Percentiles rank a stretch among this genome's conserved stretches.
Evolutionary conservation across 2,888 invertebrate genomes (phyloP).

Genomic region (Drosophila affinis): DNA sequence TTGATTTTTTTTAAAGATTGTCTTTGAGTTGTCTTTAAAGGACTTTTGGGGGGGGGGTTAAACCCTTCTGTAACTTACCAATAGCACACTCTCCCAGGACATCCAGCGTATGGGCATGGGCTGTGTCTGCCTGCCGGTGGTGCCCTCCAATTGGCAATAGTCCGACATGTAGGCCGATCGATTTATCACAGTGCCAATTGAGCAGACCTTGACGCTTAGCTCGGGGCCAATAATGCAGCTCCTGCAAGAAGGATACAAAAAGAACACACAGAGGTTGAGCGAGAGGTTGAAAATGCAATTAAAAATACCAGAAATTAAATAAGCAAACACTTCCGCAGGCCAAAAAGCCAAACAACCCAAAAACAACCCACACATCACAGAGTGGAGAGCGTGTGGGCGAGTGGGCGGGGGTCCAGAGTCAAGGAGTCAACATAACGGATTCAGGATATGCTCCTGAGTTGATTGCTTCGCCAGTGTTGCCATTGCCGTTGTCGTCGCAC

Average conservation of each 20-base stretch:
- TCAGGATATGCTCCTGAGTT: conserved; percentile 63
- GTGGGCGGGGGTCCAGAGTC: neutral
- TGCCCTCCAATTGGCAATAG: conserved; percentile 91
- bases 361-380: conserved; percentile 18
- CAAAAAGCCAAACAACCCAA: conserved; percentile 46
- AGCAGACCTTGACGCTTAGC: conserved; percentile 89
- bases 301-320: conserved; percentile 76
- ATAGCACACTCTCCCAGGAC: conserved; percentile 92
- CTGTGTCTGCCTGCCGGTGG: conserved; percentile 85
- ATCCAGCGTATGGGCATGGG: conserved; percentile 93
- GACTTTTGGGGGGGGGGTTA: neutral
- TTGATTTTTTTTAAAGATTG: neutral
- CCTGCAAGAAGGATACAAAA: conserved; percentile 84
- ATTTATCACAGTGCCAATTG: conserved; percentile 88
- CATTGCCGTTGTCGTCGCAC: conserved; percentile 48
- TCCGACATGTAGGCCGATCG: conserved; percentile 89
- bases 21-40: neutral
- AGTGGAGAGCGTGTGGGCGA: neutral
- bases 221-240: conserved; percentile 92
- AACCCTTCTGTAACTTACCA: conserved; percentile 85
- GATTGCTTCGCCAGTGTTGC: conserved; percentile 60
- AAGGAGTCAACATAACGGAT: conserved; percentile 14
- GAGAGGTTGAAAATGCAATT: conserved; percentile 67
- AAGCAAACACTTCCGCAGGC: conserved; percentile 72
- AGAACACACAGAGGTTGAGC: conserved; percentile 18